These are phyloP conservation scores for Prosopocoilus inquinatus DNA, from an alignment of 2,888 invertebrate species.

Conservation along the genomic window DNA sequence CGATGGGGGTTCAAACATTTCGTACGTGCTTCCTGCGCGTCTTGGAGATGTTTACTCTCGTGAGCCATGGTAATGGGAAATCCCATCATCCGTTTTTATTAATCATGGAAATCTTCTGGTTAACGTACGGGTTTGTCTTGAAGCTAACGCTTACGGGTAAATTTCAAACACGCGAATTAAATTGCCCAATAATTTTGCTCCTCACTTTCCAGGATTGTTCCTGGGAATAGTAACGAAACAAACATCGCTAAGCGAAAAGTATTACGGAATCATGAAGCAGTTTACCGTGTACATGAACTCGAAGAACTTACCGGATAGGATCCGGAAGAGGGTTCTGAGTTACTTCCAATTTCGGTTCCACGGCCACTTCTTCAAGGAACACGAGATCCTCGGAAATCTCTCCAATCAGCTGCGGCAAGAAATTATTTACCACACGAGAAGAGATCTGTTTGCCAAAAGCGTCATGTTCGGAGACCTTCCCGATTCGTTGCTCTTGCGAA, in stretches of 20 bases:
- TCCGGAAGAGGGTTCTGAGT: constrained; percentile 42
- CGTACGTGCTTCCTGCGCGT: background rate
- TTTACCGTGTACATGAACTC: constrained; percentile 49
- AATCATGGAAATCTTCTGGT: background rate
- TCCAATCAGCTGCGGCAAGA: constrained; percentile 48
- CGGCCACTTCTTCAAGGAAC: constrained; percentile 46
- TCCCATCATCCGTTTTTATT: background rate
- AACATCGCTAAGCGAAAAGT: constrained; percentile 34
- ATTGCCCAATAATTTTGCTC: too few species aligned
- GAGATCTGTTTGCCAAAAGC: constrained; percentile 40
- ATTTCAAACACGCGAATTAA: background rate
- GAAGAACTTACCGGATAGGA: constrained; percentile 46
- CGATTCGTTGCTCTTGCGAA: constrained; percentile 32
- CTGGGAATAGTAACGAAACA: constrained; percentile 35
- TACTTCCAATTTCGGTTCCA: constrained; percentile 49
- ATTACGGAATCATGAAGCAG: constrained; percentile 41
- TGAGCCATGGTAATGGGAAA: constrained; percentile 4
- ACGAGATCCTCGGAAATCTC: constrained; percentile 45
- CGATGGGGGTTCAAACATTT: constrained; percentile 1
- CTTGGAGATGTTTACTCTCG: background rate
- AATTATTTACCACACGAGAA: constrained; percentile 44
- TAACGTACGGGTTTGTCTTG: background rate
- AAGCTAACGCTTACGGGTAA: constrained; percentile 2
- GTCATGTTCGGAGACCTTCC: constrained; percentile 46
- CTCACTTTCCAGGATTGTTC: constrained; percentile 24